Base-by-base conservation (phyloP, 2,888 invertebrate genomes). In the Onchidella celtica region DNA sequence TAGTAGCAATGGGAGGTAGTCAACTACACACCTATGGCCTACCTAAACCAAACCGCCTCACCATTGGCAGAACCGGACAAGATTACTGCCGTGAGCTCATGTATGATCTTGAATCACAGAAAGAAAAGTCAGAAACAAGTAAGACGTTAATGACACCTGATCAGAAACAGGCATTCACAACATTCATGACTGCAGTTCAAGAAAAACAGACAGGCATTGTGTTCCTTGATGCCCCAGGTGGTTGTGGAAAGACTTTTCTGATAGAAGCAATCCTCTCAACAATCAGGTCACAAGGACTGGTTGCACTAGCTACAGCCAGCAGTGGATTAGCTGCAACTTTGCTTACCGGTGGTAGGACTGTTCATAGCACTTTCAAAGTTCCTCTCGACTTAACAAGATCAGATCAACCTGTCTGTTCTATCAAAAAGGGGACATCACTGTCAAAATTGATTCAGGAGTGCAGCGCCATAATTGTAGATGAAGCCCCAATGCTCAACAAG, bases 291-390 rank as follows among this genome's bases (percentile, higher is more conserved):
- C n/a, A 72, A 47, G 21, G 55, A 9, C 3, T 9, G 27, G 4
- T 72, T 55, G 72, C 55, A 21, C 14, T 72, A 14, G 55, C 72
- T 14, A 72, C 72, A 14, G 55, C 72, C 24, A 55, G 72, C 9
- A 47, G 47, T 47, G 72, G 72, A 2, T 21, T 72, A 9, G 72
- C 72, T 14, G 72, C 72, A 6, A 72, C 47, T 14, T 55, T 72
- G 21, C 72, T 72, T n/a, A 47, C 40, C 9, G 72, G 47, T 11
- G 72, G 72, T 17, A 2, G 72, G 6, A 72, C 72, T 27, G 72
- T 72, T n/a, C 72, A 72, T 55, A 72, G 72, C 21, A 55, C 72
- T 17, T 72, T 72, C 29, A 68, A 36, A 36, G 68, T 68, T 3
- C 68, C 68, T 32, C 36, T 34, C 17, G 36, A 68, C 17, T n/a